Evolutionary conservation across 2,888 invertebrate species (phyloP).

Genomic region (Oscheius sp.): DNA sequence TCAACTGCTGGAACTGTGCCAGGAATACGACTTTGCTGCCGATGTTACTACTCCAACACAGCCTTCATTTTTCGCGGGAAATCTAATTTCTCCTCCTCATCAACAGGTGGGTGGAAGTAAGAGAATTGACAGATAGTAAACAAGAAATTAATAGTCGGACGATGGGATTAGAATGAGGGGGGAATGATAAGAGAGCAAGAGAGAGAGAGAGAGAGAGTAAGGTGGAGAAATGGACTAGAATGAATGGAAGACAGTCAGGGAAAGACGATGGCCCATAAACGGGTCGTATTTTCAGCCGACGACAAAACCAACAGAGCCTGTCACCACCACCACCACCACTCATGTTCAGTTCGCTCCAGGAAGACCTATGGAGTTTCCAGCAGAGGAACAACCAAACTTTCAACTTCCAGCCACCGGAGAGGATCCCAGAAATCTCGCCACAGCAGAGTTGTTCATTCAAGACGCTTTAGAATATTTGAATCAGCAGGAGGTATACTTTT

Average conservation of each 20-base stretch:
- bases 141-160: background rate
- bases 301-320: background rate
- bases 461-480: conserved; percentile 61
- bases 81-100: background rate
- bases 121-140: background rate
- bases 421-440: conserved; percentile 50
- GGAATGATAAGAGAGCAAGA: too few species aligned
- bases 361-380: conserved; percentile 6
- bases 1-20: conserved; percentile 46
- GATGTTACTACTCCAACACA: conserved; percentile 39
- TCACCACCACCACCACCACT: background rate
- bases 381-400: background rate
- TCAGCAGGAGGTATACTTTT: conserved; percentile 32
- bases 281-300: background rate
- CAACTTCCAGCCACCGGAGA: conserved; percentile 28
- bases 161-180: background rate
- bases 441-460: conserved; percentile 61
- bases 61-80: background rate
- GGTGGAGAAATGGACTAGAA: background rate
- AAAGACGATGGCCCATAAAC: background rate
- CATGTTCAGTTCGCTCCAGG: conserved; percentile 17
- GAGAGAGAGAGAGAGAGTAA: background rate
- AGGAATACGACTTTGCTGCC: conserved; percentile 53
- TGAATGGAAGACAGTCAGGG: background rate
- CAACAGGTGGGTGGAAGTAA: background rate